Conservation (phyloP, 2,888 invertebrate species). For the Dascillus cervinus region DNA sequence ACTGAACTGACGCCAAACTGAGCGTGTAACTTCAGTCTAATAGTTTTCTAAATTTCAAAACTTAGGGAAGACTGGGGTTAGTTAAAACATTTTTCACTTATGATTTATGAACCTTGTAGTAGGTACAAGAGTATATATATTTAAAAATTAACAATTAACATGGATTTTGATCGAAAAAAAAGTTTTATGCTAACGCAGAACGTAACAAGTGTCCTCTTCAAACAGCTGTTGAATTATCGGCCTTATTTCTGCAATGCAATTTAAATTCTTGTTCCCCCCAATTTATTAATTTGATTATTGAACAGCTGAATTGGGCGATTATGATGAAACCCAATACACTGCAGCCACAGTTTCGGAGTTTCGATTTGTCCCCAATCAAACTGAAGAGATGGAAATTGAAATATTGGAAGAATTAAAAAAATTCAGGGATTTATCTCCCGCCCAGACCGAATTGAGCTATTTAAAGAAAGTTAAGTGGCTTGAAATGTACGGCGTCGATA, state of each 20-base stretch:
- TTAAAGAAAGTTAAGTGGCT: slow-evolving; percentile 91
- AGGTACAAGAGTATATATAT: too few species aligned
- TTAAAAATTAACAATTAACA: too few species aligned
- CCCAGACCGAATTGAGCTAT: slow-evolving; percentile 91
- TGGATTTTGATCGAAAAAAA: too few species aligned
- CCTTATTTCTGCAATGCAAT: slow-evolving; percentile 88
- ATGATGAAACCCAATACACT: slow-evolving; percentile 83
- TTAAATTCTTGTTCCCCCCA: too few species aligned
- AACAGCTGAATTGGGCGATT: slow-evolving; percentile 94
- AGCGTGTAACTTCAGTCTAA: too few species aligned
- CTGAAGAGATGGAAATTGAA: slow-evolving; percentile 92
- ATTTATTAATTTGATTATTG: not conserved
- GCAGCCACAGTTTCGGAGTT: slow-evolving; percentile 98
- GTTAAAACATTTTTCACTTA: too few species aligned
- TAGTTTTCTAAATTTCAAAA: too few species aligned
- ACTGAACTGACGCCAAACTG: too few species aligned
- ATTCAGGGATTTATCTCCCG: slow-evolving; percentile 81
- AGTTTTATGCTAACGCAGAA: too few species aligned
- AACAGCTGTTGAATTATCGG: slow-evolving; percentile 83
- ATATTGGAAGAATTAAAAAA: slow-evolving; percentile 89
- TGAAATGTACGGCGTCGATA: slow-evolving; percentile 98
- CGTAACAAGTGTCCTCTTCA: slow-evolving; percentile 85
- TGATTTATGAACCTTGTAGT: too few species aligned
- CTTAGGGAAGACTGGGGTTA: too few species aligned
- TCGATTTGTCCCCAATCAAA: slow-evolving; percentile 92